phyloP scores from a whole-genome alignment of 2,113 vertebrate species.

The Mustelus asterias region DNA sequence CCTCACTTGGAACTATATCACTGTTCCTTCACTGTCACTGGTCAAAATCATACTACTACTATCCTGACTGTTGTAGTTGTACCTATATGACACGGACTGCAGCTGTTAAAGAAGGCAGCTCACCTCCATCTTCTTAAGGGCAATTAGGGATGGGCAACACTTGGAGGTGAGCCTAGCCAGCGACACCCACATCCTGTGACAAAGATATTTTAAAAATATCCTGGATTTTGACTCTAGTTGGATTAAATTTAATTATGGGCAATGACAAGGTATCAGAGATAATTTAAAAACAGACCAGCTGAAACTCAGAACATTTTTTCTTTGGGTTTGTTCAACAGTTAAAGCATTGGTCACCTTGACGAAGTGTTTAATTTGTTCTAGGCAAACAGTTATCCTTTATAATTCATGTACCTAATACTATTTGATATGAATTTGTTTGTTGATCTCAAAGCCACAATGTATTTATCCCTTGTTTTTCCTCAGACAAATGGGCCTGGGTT shows the following conservation, averaged over 20 bases:
- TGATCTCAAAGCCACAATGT: background rate
- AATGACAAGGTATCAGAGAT: background rate
- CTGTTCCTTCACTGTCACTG: too few relatives aligned
- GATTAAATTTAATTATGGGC: background rate
- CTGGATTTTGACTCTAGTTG: background rate
- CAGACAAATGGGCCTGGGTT: constrained; percentile 84
- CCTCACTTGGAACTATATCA: too few relatives aligned
- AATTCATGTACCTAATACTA: background rate
- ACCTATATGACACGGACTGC: too few relatives aligned
- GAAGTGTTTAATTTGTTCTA: background rate
- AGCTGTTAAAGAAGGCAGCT: too few relatives aligned
- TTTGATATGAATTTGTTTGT: background rate
- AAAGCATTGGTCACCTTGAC: background rate
- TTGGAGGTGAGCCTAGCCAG: too few relatives aligned
- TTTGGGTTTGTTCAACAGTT: background rate
- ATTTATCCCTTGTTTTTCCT: background rate
- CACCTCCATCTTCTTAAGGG: too few relatives aligned
- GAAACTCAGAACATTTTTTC: constrained; percentile 1
- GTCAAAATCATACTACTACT: too few relatives aligned
- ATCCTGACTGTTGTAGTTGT: too few relatives aligned
- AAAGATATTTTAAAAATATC: too few relatives aligned
- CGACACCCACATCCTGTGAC: too few relatives aligned
- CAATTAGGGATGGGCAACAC: too few relatives aligned
- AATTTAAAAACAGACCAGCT: background rate
- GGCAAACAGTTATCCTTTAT: background rate